Evolutionary conservation across 2,888 invertebrate genomes (phyloP).

Genomic region (Limnephilus auricula): DNA sequence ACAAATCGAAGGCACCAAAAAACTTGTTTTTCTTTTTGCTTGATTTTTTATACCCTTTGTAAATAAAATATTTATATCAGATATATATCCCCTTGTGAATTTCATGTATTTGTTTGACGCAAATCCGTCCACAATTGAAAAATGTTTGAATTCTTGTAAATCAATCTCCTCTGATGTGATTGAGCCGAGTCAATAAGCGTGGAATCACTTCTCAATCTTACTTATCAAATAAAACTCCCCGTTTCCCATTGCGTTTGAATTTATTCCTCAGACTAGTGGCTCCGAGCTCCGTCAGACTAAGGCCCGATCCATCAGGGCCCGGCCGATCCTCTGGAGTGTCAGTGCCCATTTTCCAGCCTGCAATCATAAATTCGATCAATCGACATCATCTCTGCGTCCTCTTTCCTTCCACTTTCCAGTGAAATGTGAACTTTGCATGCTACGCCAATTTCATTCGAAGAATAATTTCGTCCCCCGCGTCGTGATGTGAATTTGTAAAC

Average conservation of each 20-base stretch:
- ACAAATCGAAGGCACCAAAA: not conserved
- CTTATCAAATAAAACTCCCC: conserved; percentile 43
- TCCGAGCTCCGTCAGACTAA: not conserved
- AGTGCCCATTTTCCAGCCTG: conserved; percentile 32
- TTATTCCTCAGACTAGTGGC: conserved; percentile 40
- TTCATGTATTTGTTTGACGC: conserved; percentile 5
- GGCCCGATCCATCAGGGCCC: conserved; percentile 22
- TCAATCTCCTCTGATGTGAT: conserved; percentile 43
- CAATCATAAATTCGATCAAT: conserved; percentile 57
- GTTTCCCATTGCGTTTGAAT: conserved; percentile 42
- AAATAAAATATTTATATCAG: not conserved
- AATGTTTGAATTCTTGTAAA: conserved; percentile 35
- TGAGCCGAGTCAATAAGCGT: conserved; percentile 44
- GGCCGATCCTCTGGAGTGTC: conserved; percentile 34
- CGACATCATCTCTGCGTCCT: conserved; percentile 34
- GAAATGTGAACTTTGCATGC: conserved; percentile 35
- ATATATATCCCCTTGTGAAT: not conserved
- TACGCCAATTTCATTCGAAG: conserved; percentile 49
- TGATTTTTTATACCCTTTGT: not conserved
- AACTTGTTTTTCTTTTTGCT: not conserved
- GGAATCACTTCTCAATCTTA: conserved; percentile 44
- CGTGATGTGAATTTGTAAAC: conserved; percentile 38
- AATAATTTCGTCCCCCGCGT: conserved; percentile 52
- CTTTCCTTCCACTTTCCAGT: not conserved
- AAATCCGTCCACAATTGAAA: conserved; percentile 38